Percentiles rank a stretch among this genome's conserved stretches.
phyloP scores from a whole-genome alignment of 2,797 vertebrate genomes.

The Tenualosa thibaudeaui region DNA sequence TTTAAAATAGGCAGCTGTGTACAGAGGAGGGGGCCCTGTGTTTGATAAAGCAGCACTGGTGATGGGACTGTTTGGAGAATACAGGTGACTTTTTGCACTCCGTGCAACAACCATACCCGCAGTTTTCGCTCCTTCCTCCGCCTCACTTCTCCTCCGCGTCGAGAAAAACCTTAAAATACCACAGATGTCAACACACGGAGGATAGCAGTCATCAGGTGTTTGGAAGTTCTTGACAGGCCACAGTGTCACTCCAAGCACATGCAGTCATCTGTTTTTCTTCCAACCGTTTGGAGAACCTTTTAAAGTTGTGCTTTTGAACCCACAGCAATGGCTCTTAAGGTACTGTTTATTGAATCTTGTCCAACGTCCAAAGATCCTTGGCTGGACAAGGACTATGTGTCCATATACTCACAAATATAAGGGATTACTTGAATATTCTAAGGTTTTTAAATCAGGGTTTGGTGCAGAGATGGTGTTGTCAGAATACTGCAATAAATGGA shows the following conservation, averaged over 20 bases:
- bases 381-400: conserved; percentile 2
- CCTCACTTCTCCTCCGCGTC: neutral
- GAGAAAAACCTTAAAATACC: conserved; percentile 5
- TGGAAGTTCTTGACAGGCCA: conserved; percentile 43
- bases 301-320: conserved; percentile 16
- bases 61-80: conserved; percentile 18
- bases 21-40: conserved; percentile 21
- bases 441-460: conserved; percentile 7
- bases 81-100: conserved; percentile 1
- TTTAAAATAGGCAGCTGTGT: conserved; percentile 22
- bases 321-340: conserved; percentile 25
- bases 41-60: conserved; percentile 18
- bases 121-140: neutral
- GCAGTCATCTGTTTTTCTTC: conserved; percentile 41
- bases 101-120: neutral
- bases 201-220: conserved; percentile 45
- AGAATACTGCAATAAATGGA: neutral
- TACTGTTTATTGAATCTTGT: conserved; percentile 37
- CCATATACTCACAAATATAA: conserved; percentile 10
- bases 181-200: conserved; percentile 26
- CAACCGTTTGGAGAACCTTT: conserved; percentile 18
- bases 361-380: conserved; percentile 29
- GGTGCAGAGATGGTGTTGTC: neutral
- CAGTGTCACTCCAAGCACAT: conserved; percentile 32
- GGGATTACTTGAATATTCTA: conserved; percentile 1